Base-by-base conservation (phyloP, 1,140 invertebrate genomes). In the Anastatus disparis region DNA sequence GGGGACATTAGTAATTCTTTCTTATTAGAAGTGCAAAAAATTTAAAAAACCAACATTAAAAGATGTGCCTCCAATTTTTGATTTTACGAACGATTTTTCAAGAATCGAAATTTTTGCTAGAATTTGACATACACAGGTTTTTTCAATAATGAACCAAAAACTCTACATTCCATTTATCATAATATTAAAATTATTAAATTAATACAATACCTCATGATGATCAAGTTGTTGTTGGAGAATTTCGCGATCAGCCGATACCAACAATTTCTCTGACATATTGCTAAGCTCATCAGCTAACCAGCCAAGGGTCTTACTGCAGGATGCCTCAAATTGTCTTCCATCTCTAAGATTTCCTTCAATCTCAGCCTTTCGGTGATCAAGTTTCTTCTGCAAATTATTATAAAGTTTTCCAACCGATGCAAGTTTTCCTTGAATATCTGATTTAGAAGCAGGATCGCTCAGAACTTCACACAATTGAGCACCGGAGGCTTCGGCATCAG, bases 381-480 rank as follows among this genome's bases (percentile, higher is more conserved):
- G 83, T 85, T 97, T 96, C 87, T 94, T 92, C 77, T 95, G 94
- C 59, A 97, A 86, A 50, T 92, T 91, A 75, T 92, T 92, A 78
- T 95, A 96, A 78, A 95, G 90, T 52, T 94, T 89, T n/a, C 91
- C 93, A 24, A 95, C 89, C 3, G 92, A 92, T 0, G 91, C 88
- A 22, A 98, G 87, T 82, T 97, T 97, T 55, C 90, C 91, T 84
- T 94, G 94, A 61, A 98, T 95, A 82, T 99, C 96, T 26, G 93
- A 92, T 69, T 94, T 91, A 0, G 95, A 95, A 0, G 94, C 92
- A 4, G 95, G 90, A 85, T 98, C 96, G 67, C 94, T 94, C n/a
- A 97, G 86, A 52, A 96, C 94, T 67, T 94, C 92, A 78, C 93
- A 94, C 0, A 99, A 83, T 40, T 96, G 92, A 12, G 91, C 91